phyloP scores from a whole-genome alignment of 2,113 vertebrate genomes.

The Pachypanchax playfairii region DNA sequence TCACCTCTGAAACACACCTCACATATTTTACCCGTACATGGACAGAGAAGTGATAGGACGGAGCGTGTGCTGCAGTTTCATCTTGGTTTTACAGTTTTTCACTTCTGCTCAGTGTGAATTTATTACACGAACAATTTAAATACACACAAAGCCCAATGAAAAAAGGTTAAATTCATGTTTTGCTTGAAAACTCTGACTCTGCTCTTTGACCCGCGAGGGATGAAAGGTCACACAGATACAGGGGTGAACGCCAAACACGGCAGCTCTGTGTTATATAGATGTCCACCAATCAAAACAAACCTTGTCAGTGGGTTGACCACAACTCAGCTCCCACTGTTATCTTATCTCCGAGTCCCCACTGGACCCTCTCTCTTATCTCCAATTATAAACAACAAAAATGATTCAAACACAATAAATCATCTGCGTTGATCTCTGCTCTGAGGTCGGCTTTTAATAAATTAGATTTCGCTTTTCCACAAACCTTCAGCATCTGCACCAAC shows the following conservation, averaged over 20 bases:
- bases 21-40: conserved; percentile 61
- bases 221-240: conserved; percentile 53
- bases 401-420: conserved; percentile 22
- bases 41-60: conserved; percentile 17
- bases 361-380: conserved; percentile 5
- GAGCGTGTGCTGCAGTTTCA: conserved; percentile 2
- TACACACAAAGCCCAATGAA: neutral
- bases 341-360: conserved; percentile 23
- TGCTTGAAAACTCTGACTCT: neutral
- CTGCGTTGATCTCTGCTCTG: conserved; percentile 8
- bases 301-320: conserved; percentile 27
- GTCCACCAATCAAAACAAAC: conserved; percentile 29
- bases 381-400: conserved; percentile 34
- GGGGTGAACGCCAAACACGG: conserved; percentile 11
- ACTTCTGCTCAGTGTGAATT: neutral
- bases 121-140: too few relatives aligned
- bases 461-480: conserved; percentile 19
- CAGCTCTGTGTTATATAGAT: conserved; percentile 8
- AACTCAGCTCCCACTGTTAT: conserved; percentile 29
- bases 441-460: conserved; percentile 13
- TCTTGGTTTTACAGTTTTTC: conserved; percentile 2
- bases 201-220: conserved; percentile 30
- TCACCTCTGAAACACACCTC: conserved; percentile 55
- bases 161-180: neutral
- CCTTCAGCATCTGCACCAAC: conserved; percentile 13